These are phyloP conservation scores for Dendroctonus ponderosae DNA, from an alignment of 1,140 invertebrate species.

Conservation along the genomic window DNA sequence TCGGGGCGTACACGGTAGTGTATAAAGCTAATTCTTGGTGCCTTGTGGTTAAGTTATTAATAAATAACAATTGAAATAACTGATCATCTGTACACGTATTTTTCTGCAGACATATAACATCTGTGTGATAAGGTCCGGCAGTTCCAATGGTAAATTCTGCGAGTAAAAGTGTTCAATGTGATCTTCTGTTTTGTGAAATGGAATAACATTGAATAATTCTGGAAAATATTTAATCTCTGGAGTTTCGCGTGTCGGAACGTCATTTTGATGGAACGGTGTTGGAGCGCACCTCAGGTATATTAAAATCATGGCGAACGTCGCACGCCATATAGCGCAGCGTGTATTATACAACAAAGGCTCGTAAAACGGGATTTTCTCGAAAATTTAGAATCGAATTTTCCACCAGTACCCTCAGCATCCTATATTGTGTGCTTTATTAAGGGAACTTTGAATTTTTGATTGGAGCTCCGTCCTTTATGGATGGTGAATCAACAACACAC, in stretches of 20 bases:
- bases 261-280: slow-evolving; percentile 24
- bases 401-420: slow-evolving; percentile 13
- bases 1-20: too few species aligned
- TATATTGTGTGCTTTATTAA: slow-evolving; percentile 14
- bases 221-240: slow-evolving; percentile 17
- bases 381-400: slow-evolving; percentile 24
- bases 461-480: too few species aligned
- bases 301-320: slow-evolving; percentile 29
- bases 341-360: slow-evolving; percentile 23
- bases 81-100: too few species aligned
- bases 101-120: too few species aligned
- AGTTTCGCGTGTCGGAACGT: slow-evolving; percentile 24
- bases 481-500: too few species aligned
- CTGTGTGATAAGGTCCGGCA: too few species aligned
- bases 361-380: slow-evolving; percentile 22
- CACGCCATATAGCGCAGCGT: slow-evolving; percentile 19
- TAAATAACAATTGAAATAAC: too few species aligned
- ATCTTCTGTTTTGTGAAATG: too few species aligned
- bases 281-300: slow-evolving; percentile 24
- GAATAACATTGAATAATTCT: not conserved
- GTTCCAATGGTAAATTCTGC: too few species aligned
- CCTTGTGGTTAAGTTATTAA: too few species aligned
- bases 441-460: slow-evolving; percentile 11
- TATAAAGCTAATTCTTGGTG: too few species aligned
- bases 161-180: too few species aligned